Evolutionary conservation across 2,888 invertebrate genomes (phyloP).

Genomic region (Drosophila neotestacea): DNA sequence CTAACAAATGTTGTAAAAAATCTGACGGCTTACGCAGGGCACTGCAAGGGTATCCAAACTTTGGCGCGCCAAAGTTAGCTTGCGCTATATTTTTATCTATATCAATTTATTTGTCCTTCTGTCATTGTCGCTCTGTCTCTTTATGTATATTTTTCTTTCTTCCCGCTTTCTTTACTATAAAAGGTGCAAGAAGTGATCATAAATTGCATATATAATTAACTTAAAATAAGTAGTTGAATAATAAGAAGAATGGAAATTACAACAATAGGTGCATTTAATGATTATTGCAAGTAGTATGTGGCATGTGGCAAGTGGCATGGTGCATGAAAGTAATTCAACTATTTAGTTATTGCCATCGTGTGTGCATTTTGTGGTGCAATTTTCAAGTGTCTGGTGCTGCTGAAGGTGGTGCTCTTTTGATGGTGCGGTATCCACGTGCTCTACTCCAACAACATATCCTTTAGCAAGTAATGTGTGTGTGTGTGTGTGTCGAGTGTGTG

Average conservation of each 20-base stretch:
- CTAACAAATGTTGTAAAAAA: too few species aligned
- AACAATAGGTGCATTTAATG: constrained; percentile 50
- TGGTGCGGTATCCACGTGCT: constrained; percentile 12
- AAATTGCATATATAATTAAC: neutral
- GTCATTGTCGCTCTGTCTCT: neutral
- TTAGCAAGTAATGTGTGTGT: neutral
- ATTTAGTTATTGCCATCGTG: constrained; percentile 51
- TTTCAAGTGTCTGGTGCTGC: constrained; percentile 46
- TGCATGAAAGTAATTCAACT: constrained; percentile 32
- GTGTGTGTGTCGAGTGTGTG: constrained; percentile 19
- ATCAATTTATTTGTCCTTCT: too few species aligned
- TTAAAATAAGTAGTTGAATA: neutral
- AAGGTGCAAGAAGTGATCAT: neutral
- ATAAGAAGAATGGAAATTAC: constrained; percentile 3
- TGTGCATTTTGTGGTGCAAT: constrained; percentile 65
- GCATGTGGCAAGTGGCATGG: constrained; percentile 22
- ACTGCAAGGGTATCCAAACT: too few species aligned
- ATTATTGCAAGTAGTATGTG: constrained; percentile 30
- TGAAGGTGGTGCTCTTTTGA: neutral
- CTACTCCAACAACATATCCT: constrained; percentile 31
- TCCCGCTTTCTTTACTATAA: neutral
- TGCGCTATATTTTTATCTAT: too few species aligned
- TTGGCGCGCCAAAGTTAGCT: too few species aligned
- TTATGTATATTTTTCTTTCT: neutral
- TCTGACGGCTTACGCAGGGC: too few species aligned